Conservation (phyloP, 2,797 vertebrate species). For the Hapalemur alaotrensis region DNA sequence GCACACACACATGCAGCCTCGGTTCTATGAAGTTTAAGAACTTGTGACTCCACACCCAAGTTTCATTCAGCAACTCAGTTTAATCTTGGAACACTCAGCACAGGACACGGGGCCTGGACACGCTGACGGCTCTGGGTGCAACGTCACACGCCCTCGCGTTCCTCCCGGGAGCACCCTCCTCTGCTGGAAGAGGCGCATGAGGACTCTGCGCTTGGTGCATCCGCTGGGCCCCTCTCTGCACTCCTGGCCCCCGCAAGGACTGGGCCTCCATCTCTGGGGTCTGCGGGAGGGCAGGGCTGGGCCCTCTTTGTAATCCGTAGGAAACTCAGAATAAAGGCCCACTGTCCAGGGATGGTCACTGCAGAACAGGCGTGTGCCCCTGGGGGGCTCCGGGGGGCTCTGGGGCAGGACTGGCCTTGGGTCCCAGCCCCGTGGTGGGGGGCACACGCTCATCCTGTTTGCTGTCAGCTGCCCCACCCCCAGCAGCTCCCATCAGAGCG, state of each 20-base stretch:
- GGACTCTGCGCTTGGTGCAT: not conserved
- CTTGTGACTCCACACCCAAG: fast-evolving
- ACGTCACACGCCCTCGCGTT: fast-evolving
- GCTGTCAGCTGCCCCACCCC: not conserved
- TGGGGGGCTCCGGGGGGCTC: not conserved
- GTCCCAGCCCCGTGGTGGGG: not conserved
- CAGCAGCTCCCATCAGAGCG: not conserved
- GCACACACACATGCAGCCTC: not conserved
- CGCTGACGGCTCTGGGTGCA: fast-evolving
- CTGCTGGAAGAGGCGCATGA: not conserved
- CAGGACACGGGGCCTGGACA: not conserved
- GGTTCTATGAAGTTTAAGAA: not conserved
- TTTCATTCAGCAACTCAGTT: conserved; percentile 30
- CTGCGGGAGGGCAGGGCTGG: not conserved
- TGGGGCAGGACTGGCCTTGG: not conserved
- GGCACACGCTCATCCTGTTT: not conserved
- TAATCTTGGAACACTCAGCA: conserved; percentile 48
- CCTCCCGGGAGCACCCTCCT: fast-evolving
- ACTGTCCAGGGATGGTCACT: not conserved
- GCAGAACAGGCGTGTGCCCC: not conserved
- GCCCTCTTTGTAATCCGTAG: not conserved
- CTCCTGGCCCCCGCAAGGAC: not conserved
- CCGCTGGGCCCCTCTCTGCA: not conserved
- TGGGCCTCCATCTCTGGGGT: not conserved
- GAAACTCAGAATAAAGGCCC: not conserved